phyloP scores from a whole-genome alignment of 2,113 vertebrate species.

The Herpetotheres cachinnans region DNA sequence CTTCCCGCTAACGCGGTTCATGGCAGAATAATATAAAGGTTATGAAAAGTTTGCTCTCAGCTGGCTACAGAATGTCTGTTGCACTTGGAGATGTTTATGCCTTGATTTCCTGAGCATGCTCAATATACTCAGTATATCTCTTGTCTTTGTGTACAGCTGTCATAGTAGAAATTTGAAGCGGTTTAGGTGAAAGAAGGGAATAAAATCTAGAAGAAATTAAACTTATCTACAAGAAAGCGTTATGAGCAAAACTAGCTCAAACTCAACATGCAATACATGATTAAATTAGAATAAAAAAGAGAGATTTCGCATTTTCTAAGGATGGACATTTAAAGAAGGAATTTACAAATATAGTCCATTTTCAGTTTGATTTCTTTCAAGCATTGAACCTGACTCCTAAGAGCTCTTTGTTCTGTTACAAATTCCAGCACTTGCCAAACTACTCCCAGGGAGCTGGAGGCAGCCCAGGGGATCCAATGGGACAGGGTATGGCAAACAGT shows the following conservation, averaged over 20 bases:
- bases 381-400: neutral
- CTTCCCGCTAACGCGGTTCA: neutral
- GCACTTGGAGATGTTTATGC: slow-evolving; percentile 41
- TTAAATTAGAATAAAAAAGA: neutral
- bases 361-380: neutral
- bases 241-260: neutral
- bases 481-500: neutral
- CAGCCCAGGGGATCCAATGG: neutral
- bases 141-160: neutral
- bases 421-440: neutral
- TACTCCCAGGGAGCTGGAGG: neutral
- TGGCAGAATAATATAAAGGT: slow-evolving; percentile 15
- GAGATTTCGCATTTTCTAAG: neutral
- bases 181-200: neutral
- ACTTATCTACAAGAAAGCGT: neutral
- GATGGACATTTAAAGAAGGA: neutral
- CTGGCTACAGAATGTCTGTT: slow-evolving; percentile 7
- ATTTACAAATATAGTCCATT: neutral
- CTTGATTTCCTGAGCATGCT: slow-evolving; percentile 42
- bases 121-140: neutral
- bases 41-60: slow-evolving; percentile 26
- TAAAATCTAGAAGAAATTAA: neutral
- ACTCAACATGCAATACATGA: neutral
- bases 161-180: neutral
- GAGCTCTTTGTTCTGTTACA: neutral